These are phyloP conservation scores for Callinectes sapidus DNA, from an alignment of 2,888 invertebrate genomes.

Conservation along the genomic window DNA sequence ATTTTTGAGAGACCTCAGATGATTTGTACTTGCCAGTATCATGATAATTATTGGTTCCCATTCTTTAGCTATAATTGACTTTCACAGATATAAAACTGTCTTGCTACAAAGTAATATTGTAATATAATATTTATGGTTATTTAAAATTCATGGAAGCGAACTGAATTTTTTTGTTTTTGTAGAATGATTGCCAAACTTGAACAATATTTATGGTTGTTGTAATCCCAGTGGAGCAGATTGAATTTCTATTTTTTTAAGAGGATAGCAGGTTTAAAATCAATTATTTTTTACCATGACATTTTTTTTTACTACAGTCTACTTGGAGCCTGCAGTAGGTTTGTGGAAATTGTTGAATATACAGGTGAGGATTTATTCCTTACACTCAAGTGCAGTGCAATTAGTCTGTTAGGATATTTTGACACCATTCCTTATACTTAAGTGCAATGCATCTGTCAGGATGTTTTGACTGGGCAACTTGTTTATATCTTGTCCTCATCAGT, in stretches of 20 bases:
- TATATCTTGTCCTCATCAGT: too few relatives aligned
- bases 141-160: neutral
- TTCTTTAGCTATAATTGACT: neutral
- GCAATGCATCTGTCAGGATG: too few relatives aligned
- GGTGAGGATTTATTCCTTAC: neutral
- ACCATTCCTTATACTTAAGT: too few relatives aligned
- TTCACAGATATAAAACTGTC: neutral
- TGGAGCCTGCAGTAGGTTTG: neutral
- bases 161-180: neutral
- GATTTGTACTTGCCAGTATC: neutral
- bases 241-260: neutral
- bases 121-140: neutral
- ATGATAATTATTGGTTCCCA: neutral
- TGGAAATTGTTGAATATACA: too few relatives aligned
- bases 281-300: neutral
- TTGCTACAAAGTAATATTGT: neutral
- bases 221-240: neutral
- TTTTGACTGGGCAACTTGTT: too few relatives aligned
- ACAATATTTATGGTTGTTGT: neutral
- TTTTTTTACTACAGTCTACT: neutral
- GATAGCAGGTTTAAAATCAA: neutral
- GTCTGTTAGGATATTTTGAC: too few relatives aligned
- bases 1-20: neutral
- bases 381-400: neutral
- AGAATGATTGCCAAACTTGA: neutral